These are phyloP conservation scores for Hycleus cichorii DNA, from an alignment of 1,140 invertebrate species.

Conservation along the genomic window DNA sequence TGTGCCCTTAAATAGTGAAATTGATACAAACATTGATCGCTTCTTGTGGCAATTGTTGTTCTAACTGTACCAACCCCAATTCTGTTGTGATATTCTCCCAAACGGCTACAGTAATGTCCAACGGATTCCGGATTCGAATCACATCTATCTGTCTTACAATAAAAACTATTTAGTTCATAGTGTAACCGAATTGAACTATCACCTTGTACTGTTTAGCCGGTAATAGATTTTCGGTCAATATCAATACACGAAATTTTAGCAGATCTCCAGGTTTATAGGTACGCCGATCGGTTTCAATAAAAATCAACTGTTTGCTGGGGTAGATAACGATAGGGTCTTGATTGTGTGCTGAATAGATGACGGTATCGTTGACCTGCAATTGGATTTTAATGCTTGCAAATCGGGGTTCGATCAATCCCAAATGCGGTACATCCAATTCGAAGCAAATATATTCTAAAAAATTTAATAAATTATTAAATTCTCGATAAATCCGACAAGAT, in stretches of 20 bases:
- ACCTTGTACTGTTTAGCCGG: slow-evolving; percentile 25
- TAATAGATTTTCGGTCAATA: slow-evolving; percentile 45
- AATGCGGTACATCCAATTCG: slow-evolving; percentile 22
- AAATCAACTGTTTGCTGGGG: slow-evolving; percentile 41
- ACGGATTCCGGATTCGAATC: slow-evolving; percentile 55
- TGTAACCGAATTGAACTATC: not conserved
- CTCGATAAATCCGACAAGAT: too few relatives aligned
- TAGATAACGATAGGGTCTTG: slow-evolving; percentile 46
- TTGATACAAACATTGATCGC: slow-evolving; percentile 41
- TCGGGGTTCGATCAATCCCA: slow-evolving; percentile 18
- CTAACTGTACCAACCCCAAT: slow-evolving; percentile 48
- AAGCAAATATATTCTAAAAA: slow-evolving; percentile 30
- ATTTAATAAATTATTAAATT: too few relatives aligned
- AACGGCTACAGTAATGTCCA: slow-evolving; percentile 49
- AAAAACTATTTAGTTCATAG: not conserved
- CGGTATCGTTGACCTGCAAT: slow-evolving; percentile 40
- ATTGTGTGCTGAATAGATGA: slow-evolving; percentile 43
- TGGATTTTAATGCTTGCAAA: slow-evolving; percentile 38
- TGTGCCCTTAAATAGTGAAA: not conserved
- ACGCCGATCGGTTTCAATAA: slow-evolving; percentile 48
- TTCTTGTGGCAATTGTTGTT: slow-evolving; percentile 48
- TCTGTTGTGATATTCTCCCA: slow-evolving; percentile 50
- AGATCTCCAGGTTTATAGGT: slow-evolving; percentile 58
- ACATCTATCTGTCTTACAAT: slow-evolving; percentile 44
- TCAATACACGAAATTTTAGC: slow-evolving; percentile 49